Conservation (phyloP, 1,140 invertebrate genomes). For the Bradysia coprophila region DNA sequence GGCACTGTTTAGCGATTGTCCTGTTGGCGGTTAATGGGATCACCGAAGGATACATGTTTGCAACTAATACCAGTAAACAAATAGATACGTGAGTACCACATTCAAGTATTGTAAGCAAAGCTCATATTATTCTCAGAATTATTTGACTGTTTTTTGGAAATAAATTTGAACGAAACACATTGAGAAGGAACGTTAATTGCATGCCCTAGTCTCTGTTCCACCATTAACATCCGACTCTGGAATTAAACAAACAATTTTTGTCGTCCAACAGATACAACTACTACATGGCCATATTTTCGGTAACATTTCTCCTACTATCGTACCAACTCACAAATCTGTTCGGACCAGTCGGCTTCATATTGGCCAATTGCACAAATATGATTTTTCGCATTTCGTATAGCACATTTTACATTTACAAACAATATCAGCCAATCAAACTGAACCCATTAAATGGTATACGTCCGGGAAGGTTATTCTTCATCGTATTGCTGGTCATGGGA, state of each 20-base stretch:
- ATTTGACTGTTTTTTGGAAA: not conserved
- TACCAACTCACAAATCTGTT: conserved; percentile 61
- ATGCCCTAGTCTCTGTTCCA: no score
- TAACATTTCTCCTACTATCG: conserved; percentile 61
- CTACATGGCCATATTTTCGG: conserved; percentile 76
- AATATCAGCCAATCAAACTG: conserved; percentile 40
- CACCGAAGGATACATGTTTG: conserved; percentile 90
- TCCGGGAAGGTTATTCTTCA: conserved; percentile 44
- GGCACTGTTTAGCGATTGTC: conserved; percentile 79
- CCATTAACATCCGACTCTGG: no score
- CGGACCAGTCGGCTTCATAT: conserved; percentile 81
- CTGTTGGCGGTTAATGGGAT: conserved; percentile 87
- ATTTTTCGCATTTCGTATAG: conserved; percentile 56
- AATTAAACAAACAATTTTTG: no score
- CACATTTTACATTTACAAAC: conserved; percentile 44
- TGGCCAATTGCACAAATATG: conserved; percentile 93
- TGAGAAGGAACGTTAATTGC: no score
- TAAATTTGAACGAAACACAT: no score
- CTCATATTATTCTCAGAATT: not conserved
- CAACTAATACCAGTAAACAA: conserved; percentile 77
- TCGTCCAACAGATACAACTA: conserved; percentile 44
- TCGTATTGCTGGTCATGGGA: conserved; percentile 36
- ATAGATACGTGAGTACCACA: conserved; percentile 47
- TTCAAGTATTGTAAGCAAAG: not conserved
- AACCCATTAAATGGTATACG: conserved; percentile 47